These are phyloP conservation scores for Puffinus mauretanicus DNA, from an alignment of 2,113 vertebrate genomes.

Conservation along the genomic window DNA sequence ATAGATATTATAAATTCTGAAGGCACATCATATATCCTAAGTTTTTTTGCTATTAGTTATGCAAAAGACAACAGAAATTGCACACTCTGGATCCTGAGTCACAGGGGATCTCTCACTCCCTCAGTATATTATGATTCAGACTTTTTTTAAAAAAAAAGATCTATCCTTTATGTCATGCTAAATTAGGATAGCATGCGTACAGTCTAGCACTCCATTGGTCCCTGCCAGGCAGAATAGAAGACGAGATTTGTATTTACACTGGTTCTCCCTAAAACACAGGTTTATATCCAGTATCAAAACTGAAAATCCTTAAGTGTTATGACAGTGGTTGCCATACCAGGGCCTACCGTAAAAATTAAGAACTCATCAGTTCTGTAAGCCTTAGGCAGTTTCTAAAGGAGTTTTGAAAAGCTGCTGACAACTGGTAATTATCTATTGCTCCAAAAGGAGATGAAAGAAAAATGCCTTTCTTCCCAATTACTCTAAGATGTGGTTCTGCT, in stretches of 20 bases:
- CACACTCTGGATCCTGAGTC: neutral
- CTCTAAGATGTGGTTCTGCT: neutral
- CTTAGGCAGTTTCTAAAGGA: slow-evolving; percentile 19
- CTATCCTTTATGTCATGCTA: neutral
- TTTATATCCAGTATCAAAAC: neutral
- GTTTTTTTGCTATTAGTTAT: neutral
- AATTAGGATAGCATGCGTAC: neutral
- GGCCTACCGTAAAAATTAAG: neutral
- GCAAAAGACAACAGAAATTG: neutral
- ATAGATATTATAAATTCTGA: neutral
- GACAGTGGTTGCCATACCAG: neutral
- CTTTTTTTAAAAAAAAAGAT: neutral
- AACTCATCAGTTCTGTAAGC: slow-evolving; percentile 24
- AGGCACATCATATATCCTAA: neutral
- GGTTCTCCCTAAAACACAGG: neutral
- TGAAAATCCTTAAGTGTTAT: neutral
- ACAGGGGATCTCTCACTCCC: neutral
- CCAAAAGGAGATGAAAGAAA: slow-evolving; percentile 10
- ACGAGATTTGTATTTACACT: neutral
- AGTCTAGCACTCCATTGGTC: neutral
- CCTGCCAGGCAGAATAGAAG: neutral
- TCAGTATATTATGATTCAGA: neutral
- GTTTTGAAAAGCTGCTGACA: slow-evolving; percentile 49
- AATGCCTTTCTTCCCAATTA: neutral
- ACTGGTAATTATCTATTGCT: neutral